Base-by-base conservation (phyloP, 1,140 invertebrate genomes). In the Drosophila repleta region DNA sequence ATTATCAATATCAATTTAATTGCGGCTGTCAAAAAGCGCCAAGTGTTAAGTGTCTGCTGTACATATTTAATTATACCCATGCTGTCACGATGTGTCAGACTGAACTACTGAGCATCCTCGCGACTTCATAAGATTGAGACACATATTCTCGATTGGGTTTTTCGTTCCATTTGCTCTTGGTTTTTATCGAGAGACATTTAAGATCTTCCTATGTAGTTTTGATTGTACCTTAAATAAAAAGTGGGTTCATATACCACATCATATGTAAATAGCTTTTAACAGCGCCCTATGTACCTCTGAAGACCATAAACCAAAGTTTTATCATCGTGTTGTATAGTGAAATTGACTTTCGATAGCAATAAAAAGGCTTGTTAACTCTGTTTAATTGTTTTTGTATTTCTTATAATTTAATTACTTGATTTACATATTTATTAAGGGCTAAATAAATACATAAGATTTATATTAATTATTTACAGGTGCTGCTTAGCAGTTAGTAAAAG, bases 371-470 rank as follows among this genome's bases (percentile, higher is more conserved):
- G 5, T 15, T 15, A 17, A 20, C 4, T 10, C n/a, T 0, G n/a
- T 13, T 39, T 35, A 13, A 21, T 39, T 37, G 11, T 55, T 37
- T 7, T 21, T 7, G 5, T 55, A 43, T 43, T 43, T 43, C 4
- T 43, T 1, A 57, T 18, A 24, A 39, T 41, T 56, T 41, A 10
- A 11, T 6, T 6, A 10, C 17, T 48, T 37, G 18, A 55, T 53
- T 24, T 55, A 60, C 41, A 29, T 13, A 18, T 71, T 76, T 65
- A 72, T 72, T 58, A 58, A 46, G 69, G 69, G 3, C 74, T 79
- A 79, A 57, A 79, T 79, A 79, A 57, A 79, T 69, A 55, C 26
- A 55, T 37, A 32, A 21, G 43, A 53, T 57, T 49, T 37, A 65
- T 20, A 66, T 10, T 37, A 65, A 15, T 32, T 57, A 65, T 65